These are phyloP conservation scores for Steromphala cineraria DNA, from an alignment of 2,888 invertebrate species.

Conservation along the genomic window DNA sequence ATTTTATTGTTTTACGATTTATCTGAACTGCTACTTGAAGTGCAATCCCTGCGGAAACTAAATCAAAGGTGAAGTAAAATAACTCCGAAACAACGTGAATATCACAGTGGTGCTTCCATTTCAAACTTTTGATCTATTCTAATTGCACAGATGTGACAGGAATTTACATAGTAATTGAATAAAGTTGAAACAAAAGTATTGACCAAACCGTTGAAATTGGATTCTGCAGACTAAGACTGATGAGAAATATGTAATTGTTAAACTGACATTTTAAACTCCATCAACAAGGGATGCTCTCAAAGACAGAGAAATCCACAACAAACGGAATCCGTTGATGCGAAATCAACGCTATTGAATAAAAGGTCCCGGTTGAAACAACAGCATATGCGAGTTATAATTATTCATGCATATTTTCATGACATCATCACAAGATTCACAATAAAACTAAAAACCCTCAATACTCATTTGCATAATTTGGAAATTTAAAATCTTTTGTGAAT, in stretches of 20 bases:
- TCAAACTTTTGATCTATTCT: slow-evolving; percentile 1
- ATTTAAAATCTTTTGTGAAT: background rate
- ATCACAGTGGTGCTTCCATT: background rate
- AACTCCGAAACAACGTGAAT: background rate
- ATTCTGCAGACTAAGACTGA: background rate
- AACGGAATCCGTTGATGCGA: slow-evolving; percentile 5
- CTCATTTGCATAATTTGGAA: slow-evolving; percentile 18
- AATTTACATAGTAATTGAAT: slow-evolving; percentile 17
- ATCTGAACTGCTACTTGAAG: background rate
- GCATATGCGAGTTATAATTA: slow-evolving; percentile 9
- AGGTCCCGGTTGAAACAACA: slow-evolving; percentile 8
- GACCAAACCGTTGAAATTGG: background rate
- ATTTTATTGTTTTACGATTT: slow-evolving; percentile 1
- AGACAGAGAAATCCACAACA: background rate
- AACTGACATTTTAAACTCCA: background rate
- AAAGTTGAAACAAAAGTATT: background rate
- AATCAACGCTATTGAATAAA: background rate
- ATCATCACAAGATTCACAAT: background rate
- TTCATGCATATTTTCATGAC: slow-evolving; percentile 18
- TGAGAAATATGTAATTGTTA: slow-evolving; percentile 17
- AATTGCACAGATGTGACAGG: background rate
- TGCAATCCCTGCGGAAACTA: background rate
- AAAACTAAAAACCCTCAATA: background rate
- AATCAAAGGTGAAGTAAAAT: background rate
- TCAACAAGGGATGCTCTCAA: slow-evolving; percentile 7